Percentiles rank a stretch among this genome's conserved stretches.
Evolutionary conservation across 1,140 invertebrate species (phyloP).

Genomic region (Drosophila insularis): DNA sequence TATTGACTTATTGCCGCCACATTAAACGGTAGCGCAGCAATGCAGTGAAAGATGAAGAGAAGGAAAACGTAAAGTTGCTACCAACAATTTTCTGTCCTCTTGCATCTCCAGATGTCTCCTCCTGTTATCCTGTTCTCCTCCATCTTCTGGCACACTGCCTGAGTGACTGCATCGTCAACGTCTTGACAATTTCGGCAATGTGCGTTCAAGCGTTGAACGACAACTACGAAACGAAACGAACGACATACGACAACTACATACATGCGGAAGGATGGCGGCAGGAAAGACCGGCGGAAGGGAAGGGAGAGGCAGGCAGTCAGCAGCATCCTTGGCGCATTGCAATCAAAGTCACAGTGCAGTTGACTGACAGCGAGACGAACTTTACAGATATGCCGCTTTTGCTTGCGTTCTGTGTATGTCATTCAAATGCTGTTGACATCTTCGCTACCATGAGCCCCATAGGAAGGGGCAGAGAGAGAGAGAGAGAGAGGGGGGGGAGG

Average conservation of each 20-base stretch:
- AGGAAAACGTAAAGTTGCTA: no score
- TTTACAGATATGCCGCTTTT: conserved; percentile 52
- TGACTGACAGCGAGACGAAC: conserved; percentile 68
- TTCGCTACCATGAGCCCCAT: conserved; percentile 20
- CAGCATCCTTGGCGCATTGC: conserved; percentile 73
- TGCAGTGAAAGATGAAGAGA: not conserved
- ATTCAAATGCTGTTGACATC: conserved; percentile 75
- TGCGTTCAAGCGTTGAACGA: conserved; percentile 59
- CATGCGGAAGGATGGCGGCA: not conserved
- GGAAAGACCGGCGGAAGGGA: not conserved
- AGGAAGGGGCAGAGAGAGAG: no score
- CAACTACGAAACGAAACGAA: conserved; percentile 10
- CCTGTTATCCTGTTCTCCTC: not conserved
- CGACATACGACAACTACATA: not conserved
- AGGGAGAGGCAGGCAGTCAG: not conserved
- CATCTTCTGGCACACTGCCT: conserved; percentile 4
- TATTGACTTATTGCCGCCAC: conserved; percentile 75
- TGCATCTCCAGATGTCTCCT: not conserved
- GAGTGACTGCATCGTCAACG: conserved; percentile 31
- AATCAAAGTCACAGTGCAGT: conserved; percentile 68
- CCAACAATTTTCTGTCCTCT: not conserved
- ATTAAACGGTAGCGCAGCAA: conserved; percentile 46
- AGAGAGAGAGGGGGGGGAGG: no score
- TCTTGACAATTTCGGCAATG: conserved; percentile 73
- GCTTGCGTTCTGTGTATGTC: conserved; percentile 40